A percentile compares a stretch with the other conserved stretches of the same genome.
Conservation (phyloP, 2,113 vertebrate genomes). For the Antigone vipio region DNA sequence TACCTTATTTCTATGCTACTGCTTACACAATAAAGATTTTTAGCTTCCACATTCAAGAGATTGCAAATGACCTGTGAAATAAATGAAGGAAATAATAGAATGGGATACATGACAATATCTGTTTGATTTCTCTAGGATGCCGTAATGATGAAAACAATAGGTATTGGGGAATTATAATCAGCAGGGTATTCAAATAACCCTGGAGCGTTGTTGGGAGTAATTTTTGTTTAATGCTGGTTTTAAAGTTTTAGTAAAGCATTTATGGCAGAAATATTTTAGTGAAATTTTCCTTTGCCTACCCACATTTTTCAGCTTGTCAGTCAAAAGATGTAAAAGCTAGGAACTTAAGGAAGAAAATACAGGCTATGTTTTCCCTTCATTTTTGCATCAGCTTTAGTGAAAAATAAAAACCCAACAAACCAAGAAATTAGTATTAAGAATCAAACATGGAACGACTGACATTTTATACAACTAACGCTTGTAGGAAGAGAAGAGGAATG, state of each 20-base stretch:
- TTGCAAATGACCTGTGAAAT: conserved; percentile 46
- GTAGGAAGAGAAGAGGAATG: neutral
- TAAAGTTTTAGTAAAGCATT: neutral
- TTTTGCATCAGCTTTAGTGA: neutral
- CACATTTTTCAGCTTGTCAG: neutral
- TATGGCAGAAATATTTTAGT: neutral
- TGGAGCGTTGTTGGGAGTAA: neutral
- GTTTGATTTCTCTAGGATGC: neutral
- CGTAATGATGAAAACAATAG: conserved; percentile 8
- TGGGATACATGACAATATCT: neutral
- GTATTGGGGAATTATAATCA: neutral
- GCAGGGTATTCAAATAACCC: neutral
- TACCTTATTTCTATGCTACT: neutral
- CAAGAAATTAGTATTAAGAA: neutral
- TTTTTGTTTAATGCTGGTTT: neutral
- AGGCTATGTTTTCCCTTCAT: neutral
- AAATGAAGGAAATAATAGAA: conserved; percentile 14
- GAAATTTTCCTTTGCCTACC: neutral
- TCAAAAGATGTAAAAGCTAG: neutral
- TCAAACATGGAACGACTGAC: neutral
- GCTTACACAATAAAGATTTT: neutral
- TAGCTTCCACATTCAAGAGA: neutral
- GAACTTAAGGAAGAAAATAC: neutral
- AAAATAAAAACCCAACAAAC: neutral
- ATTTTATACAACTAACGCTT: neutral